Conservation (phyloP, 2,797 vertebrate genomes). For the Oophaga sylvatica region DNA sequence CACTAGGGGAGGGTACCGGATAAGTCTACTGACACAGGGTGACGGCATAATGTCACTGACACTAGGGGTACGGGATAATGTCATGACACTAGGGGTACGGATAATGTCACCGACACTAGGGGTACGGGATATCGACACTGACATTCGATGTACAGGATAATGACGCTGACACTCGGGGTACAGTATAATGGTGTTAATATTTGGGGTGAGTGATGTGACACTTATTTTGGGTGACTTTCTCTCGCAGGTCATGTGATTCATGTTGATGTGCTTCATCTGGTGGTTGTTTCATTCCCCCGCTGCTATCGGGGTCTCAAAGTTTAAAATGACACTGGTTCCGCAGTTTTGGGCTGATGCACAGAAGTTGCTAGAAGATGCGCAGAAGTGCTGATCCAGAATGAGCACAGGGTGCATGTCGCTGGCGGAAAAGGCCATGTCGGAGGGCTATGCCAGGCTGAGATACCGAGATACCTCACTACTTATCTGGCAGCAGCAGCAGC, state of each 20-base stretch:
- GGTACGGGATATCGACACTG: background rate
- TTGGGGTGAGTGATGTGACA: background rate
- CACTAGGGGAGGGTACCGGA: background rate
- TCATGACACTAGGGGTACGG: background rate
- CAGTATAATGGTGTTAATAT: too few species aligned
- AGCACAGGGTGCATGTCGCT: conserved; percentile 70
- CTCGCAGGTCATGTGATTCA: background rate
- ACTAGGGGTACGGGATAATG: background rate
- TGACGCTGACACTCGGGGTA: background rate
- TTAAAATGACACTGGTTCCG: too few species aligned
- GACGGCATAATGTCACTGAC: background rate
- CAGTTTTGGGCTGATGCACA: background rate
- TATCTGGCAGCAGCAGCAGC: conserved; percentile 93
- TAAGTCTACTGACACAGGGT: background rate
- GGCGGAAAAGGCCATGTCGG: conserved; percentile 76
- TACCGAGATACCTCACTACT: conserved; percentile 87
- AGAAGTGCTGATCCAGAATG: conserved; percentile 63
- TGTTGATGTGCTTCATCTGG: background rate
- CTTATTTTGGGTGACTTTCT: background rate
- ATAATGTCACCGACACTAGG: background rate
- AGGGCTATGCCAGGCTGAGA: conserved; percentile 74
- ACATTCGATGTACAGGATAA: background rate
- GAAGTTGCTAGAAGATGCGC: background rate
- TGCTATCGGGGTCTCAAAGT: background rate
- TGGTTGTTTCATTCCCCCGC: background rate